A percentile compares a stretch with the other conserved stretches of the same genome.
Conservation (phyloP, 1,140 invertebrate species). For the Drosophila miranda region DNA sequence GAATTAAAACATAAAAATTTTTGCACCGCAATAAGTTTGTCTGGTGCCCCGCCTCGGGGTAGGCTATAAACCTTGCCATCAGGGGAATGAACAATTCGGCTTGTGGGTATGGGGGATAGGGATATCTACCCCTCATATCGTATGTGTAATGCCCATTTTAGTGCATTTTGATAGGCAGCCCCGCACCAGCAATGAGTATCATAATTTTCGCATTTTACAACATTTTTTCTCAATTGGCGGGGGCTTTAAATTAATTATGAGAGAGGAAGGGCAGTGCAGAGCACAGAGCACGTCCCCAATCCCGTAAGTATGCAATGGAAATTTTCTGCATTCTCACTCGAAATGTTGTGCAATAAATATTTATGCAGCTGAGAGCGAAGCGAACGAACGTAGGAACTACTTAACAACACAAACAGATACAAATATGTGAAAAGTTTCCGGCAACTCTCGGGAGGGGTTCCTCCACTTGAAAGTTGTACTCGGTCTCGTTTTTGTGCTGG, state of each 20-base stretch:
- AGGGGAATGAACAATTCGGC: constrained; percentile 22
- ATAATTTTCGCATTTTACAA: constrained; percentile 46
- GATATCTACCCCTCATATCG: neutral
- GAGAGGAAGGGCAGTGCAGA: neutral
- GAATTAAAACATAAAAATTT: constrained; percentile 79
- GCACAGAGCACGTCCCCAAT: neutral
- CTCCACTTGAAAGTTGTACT: constrained; percentile 49
- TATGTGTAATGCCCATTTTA: constrained; percentile 42
- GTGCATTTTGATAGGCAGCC: constrained; percentile 39
- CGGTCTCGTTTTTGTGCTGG: constrained; percentile 5
- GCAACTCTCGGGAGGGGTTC: constrained; percentile 1
- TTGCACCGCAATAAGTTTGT: constrained; percentile 68
- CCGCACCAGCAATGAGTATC: constrained; percentile 27
- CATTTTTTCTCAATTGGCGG: constrained; percentile 32
- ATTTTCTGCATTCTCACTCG: constrained; percentile 21
- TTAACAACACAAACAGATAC: constrained; percentile 80
- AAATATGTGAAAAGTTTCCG: constrained; percentile 71
- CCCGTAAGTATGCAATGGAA: constrained; percentile 38
- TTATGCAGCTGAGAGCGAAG: constrained; percentile 61
- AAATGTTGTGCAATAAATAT: constrained; percentile 74
- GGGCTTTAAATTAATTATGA: constrained; percentile 49
- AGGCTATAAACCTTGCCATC: constrained; percentile 58
- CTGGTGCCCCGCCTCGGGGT: constrained; percentile 27
- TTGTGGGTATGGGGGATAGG: constrained; percentile 2
- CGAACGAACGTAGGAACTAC: constrained; percentile 43